Evolutionary conservation across 2,888 invertebrate species (phyloP), one percentile per base, ranked within the genome.

Genomic region (Tachina grossa): DNA sequence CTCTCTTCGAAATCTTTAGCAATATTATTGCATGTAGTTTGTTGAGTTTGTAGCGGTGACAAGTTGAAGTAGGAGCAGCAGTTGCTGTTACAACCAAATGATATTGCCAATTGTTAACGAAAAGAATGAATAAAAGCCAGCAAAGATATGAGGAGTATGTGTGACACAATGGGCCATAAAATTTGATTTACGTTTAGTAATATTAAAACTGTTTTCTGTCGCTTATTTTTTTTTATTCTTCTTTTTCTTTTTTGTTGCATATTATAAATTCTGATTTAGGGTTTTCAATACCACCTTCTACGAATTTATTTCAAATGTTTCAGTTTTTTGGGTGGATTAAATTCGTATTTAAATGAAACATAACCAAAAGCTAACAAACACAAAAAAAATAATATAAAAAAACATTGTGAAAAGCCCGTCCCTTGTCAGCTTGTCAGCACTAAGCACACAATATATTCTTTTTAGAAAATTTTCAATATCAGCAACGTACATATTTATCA

Each of bases 121-220:
- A 63, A 47, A 63, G 4, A 13, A 39, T n/a, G 53, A 5, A 66
- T n/a, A 65, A 75, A 69, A 31, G 31, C 31, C 31, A 31, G 31
- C 6, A 31, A 63, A 59, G 72, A 61, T 75, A 75, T 65, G 66
- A 75, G 59, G 66, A 71, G 57, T 55, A 51, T 74, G 43, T 80
- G 78, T 79, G 80, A 80, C 84, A 89, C 88, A 88, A 88, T 89
- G 88, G 86, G 89, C 89, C 88, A 89, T 89, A 89, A 89, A 90
- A 89, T 90, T 90, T 92, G 92, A 92, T 92, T 92, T 92, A 92
- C 92, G 89, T 89, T 90, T 88, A 84, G 87, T 89, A 88, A 90
- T 90, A 89, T 89, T 89, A 89, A 89, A 90, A 89, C 66, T 89
- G 88, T 74, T 78, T 78, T 43, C 63, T 61, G 43, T 59, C 63